These are phyloP conservation scores for Junonia oenone DNA, from an alignment of 2,888 invertebrate species.

Conservation along the genomic window DNA sequence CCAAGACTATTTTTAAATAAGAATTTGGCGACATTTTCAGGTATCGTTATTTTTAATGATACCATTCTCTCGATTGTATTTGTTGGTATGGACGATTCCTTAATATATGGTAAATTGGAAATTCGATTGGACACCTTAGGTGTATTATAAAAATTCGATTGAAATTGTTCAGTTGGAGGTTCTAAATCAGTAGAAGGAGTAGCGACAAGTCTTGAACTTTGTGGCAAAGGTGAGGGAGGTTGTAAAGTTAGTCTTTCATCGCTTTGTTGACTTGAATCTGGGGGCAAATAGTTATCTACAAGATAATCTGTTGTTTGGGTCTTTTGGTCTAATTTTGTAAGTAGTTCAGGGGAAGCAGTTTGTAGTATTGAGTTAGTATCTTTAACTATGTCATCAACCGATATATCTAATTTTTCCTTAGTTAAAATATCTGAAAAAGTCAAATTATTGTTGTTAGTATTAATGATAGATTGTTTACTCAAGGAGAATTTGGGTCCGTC, in stretches of 20 bases:
- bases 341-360: conserved; percentile 46
- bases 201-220: conserved; percentile 46
- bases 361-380: conserved; percentile 56
- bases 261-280: conserved; percentile 41
- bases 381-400: conserved; percentile 61
- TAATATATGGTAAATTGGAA: conserved; percentile 56
- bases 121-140: conserved; percentile 43
- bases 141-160: conserved; percentile 28
- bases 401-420: conserved; percentile 62
- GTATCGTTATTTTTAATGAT: conserved; percentile 68
- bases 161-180: conserved; percentile 55
- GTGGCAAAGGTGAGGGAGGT: conserved; percentile 38
- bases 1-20: conserved; percentile 55
- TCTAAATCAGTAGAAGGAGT: conserved; percentile 50
- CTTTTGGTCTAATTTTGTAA: conserved; percentile 35
- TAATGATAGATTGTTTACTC: conserved; percentile 40
- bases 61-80: conserved; percentile 70
- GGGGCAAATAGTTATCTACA: conserved; percentile 42
- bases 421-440: conserved; percentile 63
- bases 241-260: conserved; percentile 53
- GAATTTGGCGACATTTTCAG: conserved; percentile 63
- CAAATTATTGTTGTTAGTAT: conserved; percentile 50
- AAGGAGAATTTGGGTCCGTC: conserved; percentile 39
- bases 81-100: conserved; percentile 47
- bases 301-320: conserved; percentile 31